Conservation (phyloP, 2,797 vertebrate species). For the Ceryle rudis region DNA sequence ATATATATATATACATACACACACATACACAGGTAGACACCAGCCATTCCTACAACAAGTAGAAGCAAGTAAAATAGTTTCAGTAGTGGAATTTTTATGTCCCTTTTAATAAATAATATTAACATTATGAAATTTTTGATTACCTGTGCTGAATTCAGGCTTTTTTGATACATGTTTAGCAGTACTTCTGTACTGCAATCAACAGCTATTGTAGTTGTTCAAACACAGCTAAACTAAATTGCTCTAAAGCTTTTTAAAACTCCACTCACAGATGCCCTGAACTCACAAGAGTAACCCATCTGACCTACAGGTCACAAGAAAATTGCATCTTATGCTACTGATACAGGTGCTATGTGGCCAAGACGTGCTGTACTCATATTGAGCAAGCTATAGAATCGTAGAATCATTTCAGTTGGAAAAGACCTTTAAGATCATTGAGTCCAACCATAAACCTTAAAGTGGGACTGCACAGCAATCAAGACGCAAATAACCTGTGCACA, state of each 20-base stretch:
- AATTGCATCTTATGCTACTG: not conserved
- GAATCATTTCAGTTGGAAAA: not conserved
- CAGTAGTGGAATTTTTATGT: not conserved
- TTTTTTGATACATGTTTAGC: not conserved
- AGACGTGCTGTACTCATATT: not conserved
- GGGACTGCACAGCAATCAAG: not conserved
- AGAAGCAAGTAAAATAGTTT: not conserved
- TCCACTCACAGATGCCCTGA: not conserved
- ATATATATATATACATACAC: not conserved
- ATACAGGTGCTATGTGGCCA: not conserved
- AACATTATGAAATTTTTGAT: not conserved
- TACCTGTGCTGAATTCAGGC: not conserved
- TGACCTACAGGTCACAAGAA: rapidly evolving
- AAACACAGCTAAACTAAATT: not conserved
- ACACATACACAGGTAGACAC: rapidly evolving
- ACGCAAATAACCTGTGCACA: not conserved
- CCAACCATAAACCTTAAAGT: not conserved
- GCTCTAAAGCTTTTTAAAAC: not conserved
- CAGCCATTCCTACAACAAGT: not conserved
- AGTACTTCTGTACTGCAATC: not conserved
- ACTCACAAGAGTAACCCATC: not conserved
- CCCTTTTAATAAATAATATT: not conserved
- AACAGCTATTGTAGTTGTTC: not conserved
- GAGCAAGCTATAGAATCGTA: not conserved
- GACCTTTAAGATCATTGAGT: not conserved